Evolutionary conservation across 2,113 vertebrate genomes (phyloP), one percentile per base, ranked within the genome.

Genomic region (Phalacrocorax aristotelis): DNA sequence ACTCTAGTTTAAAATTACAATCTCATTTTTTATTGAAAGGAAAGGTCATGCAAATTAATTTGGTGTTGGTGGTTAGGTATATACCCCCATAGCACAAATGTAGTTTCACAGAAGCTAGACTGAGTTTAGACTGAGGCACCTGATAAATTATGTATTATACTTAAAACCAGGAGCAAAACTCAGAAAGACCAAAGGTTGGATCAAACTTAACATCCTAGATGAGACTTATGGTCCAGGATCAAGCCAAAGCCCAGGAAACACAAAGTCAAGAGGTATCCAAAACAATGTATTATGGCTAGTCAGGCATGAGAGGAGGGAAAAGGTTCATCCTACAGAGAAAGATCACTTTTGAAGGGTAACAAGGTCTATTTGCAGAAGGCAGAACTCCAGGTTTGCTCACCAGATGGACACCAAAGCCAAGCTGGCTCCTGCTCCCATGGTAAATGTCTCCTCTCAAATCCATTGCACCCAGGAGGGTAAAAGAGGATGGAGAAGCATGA

Each of bases 341-440:
- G 11, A 29, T 4, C 5, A 17, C 15, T 62, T 75, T 58, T 2
- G 4, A 76, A 57, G 23, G 7, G 8, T 25, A 61, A 32, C 2
- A 17, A 19, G 25, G 30, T 55, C 13, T 83, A 4, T 80, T n/a
- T 60, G 16, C 10, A 77, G 69, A 48, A 69, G 23, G 11, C 13
- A 57, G 34, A 86, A 18, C 34, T 93, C 44, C 40, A n/a, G 4
- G 6, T 21, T 51, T 29, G 7, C 30, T 46, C 49, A 57, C 9
- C 19, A 76, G 5, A 21, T 8, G 29, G 9, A 34, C 44, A 49
- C 5, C 34, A 36, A 58, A 49, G 7, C 15, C 15, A 3, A 11
- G 12, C 34, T 29, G 14, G 1, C 10, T 71, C 8, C 2, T 11
- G 2, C 3, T 84, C 16, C 32, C 1, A 1, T 1, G 5, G 12